Percentiles rank a stretch among this genome's conserved stretches.
Evolutionary conservation across 2,113 vertebrate species (phyloP).

Genomic region (Chelonoidis abingdonii): DNA sequence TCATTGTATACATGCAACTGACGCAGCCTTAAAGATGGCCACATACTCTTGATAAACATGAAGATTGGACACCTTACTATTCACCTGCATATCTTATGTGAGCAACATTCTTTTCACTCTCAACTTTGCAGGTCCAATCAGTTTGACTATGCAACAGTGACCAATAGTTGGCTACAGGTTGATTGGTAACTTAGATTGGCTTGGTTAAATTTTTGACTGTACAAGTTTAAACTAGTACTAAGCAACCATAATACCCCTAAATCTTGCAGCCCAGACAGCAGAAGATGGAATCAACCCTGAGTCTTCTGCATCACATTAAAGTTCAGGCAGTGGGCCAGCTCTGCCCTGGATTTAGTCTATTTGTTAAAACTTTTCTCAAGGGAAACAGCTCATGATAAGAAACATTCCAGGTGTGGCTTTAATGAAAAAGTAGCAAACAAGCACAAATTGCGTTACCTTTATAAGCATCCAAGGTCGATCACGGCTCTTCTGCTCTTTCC

Average conservation of each 20-base stretch:
- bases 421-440: conserved; percentile 74
- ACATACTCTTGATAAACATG: neutral
- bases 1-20: neutral
- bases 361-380: conserved; percentile 63
- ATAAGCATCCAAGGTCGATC: conserved; percentile 69
- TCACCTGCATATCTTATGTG: neutral
- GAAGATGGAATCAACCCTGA: neutral
- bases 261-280: neutral
- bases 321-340: neutral
- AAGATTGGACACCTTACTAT: neutral
- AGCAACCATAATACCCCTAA: neutral
- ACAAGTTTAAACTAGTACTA: neutral
- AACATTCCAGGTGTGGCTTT: conserved; percentile 67
- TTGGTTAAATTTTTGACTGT: neutral
- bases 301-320: neutral
- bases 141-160: neutral
- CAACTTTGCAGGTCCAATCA: neutral
- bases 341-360: conserved; percentile 50
- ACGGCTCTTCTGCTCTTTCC: conserved; percentile 60
- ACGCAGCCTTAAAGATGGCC: neutral
- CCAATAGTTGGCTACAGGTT: rapidly evolving
- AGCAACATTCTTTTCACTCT: rapidly evolving
- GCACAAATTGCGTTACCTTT: conserved; percentile 74
- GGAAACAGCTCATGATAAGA: conserved; percentile 60
- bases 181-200: neutral